Evolutionary conservation across 2,888 invertebrate species (phyloP), one percentile per base, ranked within the genome.

Genomic region (Stenodema calcarata): DNA sequence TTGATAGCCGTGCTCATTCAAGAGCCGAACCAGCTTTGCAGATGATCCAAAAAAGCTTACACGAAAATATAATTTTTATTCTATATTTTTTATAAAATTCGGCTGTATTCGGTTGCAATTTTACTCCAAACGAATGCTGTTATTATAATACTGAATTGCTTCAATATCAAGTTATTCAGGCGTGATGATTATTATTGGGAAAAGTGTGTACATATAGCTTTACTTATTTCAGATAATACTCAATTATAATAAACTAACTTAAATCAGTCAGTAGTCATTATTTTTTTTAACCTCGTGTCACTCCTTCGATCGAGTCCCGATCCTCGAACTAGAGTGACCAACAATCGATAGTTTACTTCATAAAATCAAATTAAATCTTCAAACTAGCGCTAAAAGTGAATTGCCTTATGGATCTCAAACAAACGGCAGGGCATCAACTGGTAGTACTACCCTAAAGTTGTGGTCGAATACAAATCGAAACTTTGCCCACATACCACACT

Each of bases 181-280:
- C 44, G 73, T 73, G 78, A 78, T 44, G 42, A 44, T 18, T 41
- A 78, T 41, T 47, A 47, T 80, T 30, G 54, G 27, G 50, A 54
- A 75, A 84, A 84, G 84, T 47, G 84, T 84, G 84, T 84, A 84
- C 73, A 84, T 84, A 84, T 84, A 84, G 84, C n/a, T 84, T 28
- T 84, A 84, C 73, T 84, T 73, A 84, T 84, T 70, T 75, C 44
- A 84, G 73, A 54, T 84, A 75, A 82, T 80, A 80, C 28, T 50
- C 35, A 12, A n/a, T 50, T 18, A 78, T 28, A 80, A 69, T 82
- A 82, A 82, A 84, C 84, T 84, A 84, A 84, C 75, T 47, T 35
- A 70, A 70, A 83, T 30, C 9, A 30, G 41, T 14, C n/a, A 0
- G 18, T 16, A 70, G 16, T 70, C 27, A 6, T 50, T 50, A 1